A percentile compares a stretch with the other conserved stretches of the same genome.
These are phyloP conservation scores for Periphyllus acericola DNA, from an alignment of 2,888 invertebrate genomes.

Conservation along the genomic window DNA sequence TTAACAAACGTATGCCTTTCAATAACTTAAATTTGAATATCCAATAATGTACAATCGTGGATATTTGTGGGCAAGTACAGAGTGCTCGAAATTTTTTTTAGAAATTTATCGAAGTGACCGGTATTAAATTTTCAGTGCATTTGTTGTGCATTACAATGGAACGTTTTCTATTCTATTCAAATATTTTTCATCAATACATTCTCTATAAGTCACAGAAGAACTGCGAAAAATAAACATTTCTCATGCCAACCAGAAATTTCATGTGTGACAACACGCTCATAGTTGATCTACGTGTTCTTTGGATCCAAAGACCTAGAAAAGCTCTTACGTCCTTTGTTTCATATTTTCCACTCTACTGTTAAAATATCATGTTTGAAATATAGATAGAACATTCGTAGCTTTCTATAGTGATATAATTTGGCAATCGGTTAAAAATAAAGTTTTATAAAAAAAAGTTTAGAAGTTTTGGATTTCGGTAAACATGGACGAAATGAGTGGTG, in stretches of 20 bases:
- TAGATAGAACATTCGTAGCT: too few relatives aligned
- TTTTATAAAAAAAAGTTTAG: too few relatives aligned
- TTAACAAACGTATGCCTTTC: background rate
- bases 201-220: too few relatives aligned
- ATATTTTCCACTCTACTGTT: background rate
- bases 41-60: background rate
- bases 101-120: background rate
- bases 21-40: conserved; percentile 28
- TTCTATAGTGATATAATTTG: too few relatives aligned
- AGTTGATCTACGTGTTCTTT: background rate
- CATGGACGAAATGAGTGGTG: too few relatives aligned
- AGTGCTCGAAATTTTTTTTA: background rate
- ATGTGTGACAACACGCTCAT: background rate
- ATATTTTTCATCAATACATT: background rate
- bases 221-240: background rate
- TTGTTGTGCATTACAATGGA: background rate
- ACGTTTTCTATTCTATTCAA: background rate
- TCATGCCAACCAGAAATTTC: background rate
- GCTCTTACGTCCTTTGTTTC: background rate
- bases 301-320: background rate
- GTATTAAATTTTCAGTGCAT: background rate
- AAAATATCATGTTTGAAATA: too few relatives aligned
- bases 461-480: too few relatives aligned
- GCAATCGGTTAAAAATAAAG: too few relatives aligned
- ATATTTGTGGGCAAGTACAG: background rate